Evolutionary conservation across 2,797 vertebrate genomes (phyloP).

Genomic region (Coreius guichenoti): DNA sequence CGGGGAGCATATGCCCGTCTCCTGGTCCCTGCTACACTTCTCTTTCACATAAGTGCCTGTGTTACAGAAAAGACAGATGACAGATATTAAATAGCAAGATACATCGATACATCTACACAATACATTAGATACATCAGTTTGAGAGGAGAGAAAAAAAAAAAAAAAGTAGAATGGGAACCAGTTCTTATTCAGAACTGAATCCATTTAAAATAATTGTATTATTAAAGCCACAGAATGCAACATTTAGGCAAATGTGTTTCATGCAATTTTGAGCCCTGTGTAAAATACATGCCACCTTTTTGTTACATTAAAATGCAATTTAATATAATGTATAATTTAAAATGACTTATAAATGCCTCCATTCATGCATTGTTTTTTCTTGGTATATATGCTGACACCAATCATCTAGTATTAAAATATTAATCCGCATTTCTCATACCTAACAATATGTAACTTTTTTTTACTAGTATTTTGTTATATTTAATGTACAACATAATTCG

Average conservation of each 20-base stretch:
- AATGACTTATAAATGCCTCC: neutral
- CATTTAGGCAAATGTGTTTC: too few relatives aligned
- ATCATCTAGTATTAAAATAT: neutral
- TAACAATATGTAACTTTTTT: neutral
- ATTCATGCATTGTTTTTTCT: neutral
- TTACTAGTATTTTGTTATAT: neutral
- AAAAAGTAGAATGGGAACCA: neutral
- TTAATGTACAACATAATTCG: too few relatives aligned
- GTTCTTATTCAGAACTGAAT: neutral
- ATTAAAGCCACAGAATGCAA: neutral
- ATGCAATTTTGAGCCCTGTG: neutral
- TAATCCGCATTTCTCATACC: neutral
- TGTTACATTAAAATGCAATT: neutral
- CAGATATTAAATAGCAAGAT: neutral
- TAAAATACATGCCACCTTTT: neutral
- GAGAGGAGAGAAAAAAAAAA: neutral
- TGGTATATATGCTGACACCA: neutral
- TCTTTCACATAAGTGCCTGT: conserved; percentile 78
- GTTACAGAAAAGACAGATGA: neutral
- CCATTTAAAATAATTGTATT: neutral
- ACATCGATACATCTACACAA: too few relatives aligned
- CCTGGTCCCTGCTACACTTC: conserved; percentile 70
- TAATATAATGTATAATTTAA: neutral
- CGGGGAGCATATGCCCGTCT: conserved; percentile 69
- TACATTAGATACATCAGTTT: neutral